Conservation (phyloP, 1,140 invertebrate genomes). For the Ips typographus region DNA sequence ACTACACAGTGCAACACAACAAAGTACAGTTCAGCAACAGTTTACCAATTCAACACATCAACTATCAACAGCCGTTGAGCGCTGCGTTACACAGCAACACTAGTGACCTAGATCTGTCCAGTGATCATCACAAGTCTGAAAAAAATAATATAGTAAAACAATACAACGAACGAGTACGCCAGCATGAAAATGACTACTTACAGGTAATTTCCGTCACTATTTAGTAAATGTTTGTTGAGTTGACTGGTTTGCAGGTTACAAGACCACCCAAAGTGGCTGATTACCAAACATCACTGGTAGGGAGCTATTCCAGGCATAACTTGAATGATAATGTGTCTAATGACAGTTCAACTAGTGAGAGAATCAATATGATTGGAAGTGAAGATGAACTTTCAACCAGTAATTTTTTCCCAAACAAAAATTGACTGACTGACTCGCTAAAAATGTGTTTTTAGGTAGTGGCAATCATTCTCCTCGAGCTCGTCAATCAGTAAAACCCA, state of each 20-base stretch:
- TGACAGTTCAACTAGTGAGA: conserved; percentile 56
- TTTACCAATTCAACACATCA: conserved; percentile 51
- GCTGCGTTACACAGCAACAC: conserved; percentile 45
- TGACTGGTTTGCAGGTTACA: conserved; percentile 9
- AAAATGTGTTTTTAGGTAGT: conserved; percentile 35
- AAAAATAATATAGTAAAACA: conserved; percentile 55
- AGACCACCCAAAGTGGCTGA: conserved; percentile 33
- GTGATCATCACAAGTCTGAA: conserved; percentile 51
- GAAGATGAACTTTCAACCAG: conserved; percentile 62
- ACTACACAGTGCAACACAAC: conserved; percentile 47
- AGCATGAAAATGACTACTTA: conserved; percentile 36
- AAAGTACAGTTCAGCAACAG: conserved; percentile 54
- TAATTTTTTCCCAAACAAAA: conserved; percentile 11
- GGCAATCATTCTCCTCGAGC: conserved; percentile 59
- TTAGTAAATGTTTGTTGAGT: not conserved
- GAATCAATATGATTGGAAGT: conserved; percentile 50
- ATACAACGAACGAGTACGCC: conserved; percentile 47
- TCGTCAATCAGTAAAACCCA: conserved; percentile 52
- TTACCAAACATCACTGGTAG: conserved; percentile 30
- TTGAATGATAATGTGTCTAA: conserved; percentile 58
- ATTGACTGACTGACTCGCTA: not conserved
- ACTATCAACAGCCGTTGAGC: conserved; percentile 50
- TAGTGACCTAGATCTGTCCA: conserved; percentile 45
- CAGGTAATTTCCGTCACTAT: conserved; percentile 7
- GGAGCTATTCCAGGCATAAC: conserved; percentile 37